phyloP scores from a whole-genome alignment of 2,797 vertebrate genomes.

The Loriculus beryllinus region DNA sequence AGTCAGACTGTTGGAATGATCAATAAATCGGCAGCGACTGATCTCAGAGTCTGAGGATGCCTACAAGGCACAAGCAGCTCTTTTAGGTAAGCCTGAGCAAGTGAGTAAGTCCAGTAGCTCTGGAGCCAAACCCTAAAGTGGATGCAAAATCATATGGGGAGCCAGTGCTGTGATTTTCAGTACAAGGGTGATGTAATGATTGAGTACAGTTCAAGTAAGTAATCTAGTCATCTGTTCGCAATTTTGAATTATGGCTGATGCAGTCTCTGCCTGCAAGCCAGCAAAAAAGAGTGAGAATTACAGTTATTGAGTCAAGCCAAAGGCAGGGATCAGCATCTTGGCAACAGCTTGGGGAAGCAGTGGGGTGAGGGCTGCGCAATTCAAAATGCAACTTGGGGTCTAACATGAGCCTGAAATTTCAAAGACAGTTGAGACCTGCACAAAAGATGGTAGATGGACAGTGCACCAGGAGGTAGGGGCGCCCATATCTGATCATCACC shows the following conservation, averaged over 20 bases:
- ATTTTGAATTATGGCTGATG: constrained; percentile 68
- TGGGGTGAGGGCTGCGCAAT: accelerated
- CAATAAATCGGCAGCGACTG: constrained; percentile 32
- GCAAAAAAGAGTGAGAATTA: constrained; percentile 47
- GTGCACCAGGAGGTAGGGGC: accelerated
- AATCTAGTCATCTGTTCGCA: constrained; percentile 71
- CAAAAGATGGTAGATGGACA: not conserved
- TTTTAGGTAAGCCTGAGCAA: constrained; percentile 65
- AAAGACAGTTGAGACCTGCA: not conserved
- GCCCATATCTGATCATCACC: not conserved
- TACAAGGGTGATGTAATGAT: constrained; percentile 70
- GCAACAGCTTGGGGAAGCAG: not conserved
- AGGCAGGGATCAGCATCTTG: constrained; percentile 16
- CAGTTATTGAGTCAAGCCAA: constrained; percentile 16
- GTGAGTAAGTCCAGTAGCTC: constrained; percentile 64
- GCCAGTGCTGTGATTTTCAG: constrained; percentile 61
- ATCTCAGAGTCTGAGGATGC: constrained; percentile 65
- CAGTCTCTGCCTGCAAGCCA: constrained; percentile 37
- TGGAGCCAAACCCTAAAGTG: constrained; percentile 73
- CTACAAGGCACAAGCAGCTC: constrained; percentile 37
- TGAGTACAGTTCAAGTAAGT: constrained; percentile 67
- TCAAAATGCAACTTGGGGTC: not conserved
- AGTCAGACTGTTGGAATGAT: constrained; percentile 39
- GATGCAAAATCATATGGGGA: constrained; percentile 55
- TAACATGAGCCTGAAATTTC: not conserved